Base-by-base conservation (phyloP, 2,113 vertebrate genomes). In the Ciconia stormi region DNA sequence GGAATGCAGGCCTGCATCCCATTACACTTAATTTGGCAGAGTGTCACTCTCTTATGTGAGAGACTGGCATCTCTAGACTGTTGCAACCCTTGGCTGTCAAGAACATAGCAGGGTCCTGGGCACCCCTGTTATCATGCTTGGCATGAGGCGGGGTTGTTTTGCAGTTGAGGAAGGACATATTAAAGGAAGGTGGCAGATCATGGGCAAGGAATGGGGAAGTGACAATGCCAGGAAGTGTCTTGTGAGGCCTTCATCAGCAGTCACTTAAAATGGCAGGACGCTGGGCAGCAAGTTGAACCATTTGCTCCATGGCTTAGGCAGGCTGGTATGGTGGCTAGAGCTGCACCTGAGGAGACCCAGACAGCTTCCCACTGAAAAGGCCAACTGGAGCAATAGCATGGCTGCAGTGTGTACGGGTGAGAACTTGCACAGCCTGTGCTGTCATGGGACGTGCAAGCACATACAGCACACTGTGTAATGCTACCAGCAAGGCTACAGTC, bases 401-500 rank as follows among this genome's bases (percentile, higher is more conserved):
- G 55, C 44, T 38, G 13, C 18, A 72, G 18, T 16, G 10, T 82
- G 2, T 29, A 27, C 30, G 5, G 8, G 9, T n/a, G 73, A 61
- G 27, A 53, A 27, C 27, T 46, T 65, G 69, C 29, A 11, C 12
- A 65, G 40, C 13, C 16, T 55, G 29, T 20, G 36, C 46, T 67
- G 42, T 34, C n/a, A 15, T 6, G 27, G 19, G 16, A 63, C 1
- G 2, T 36, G 27, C 21, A 30, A n/a, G 19, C 21, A 34, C 27
- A n/a, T 5, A 6, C 11, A 21, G 0, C 3, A 17, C 40, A 11
- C 34, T 13, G 26, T 2, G 0, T 47, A 42, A 1, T 20, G 23
- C 50, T 44, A 44, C 22, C 5, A 73, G 38, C 17, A 59, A 78
- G 15, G 16, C 38, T 55, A 3, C 46, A 38, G 32, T 27, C 55